Evolutionary conservation across 2,888 invertebrate species (phyloP).

Genomic region (Cacoxenus indagator): DNA sequence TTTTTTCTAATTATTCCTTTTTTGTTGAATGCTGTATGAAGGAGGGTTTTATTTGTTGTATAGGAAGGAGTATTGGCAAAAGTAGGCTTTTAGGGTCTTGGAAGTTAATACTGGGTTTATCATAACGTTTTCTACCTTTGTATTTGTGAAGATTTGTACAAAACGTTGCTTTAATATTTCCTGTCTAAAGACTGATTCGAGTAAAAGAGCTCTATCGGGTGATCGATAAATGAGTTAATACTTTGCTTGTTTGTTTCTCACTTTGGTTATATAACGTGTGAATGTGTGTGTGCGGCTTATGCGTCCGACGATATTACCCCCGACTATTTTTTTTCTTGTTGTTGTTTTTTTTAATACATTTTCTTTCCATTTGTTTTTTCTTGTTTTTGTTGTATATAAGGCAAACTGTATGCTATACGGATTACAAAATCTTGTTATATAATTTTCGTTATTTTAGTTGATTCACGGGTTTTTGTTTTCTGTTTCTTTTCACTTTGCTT

Average conservation of each 20-base stretch:
- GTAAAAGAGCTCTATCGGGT: neutral
- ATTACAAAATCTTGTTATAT: slow-evolving; percentile 45
- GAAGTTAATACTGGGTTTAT: neutral
- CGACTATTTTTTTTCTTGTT: slow-evolving; percentile 4
- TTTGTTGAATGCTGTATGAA: too few species aligned
- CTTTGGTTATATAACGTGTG: neutral
- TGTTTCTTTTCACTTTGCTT: neutral
- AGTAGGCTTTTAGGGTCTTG: neutral
- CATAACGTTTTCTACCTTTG: neutral
- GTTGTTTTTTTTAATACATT: neutral
- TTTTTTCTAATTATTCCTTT: neutral
- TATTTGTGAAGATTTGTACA: neutral
- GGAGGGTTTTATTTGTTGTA: too few species aligned
- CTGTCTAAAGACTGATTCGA: neutral
- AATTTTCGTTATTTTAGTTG: slow-evolving; percentile 16
- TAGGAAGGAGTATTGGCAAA: neutral
- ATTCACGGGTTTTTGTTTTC: neutral
- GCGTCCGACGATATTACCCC: neutral
- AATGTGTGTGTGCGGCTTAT: slow-evolving; percentile 5
- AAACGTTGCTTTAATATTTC: neutral
- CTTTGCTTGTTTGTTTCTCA: neutral
- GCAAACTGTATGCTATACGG: slow-evolving; percentile 53
- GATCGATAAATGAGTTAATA: neutral
- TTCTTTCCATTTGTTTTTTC: slow-evolving; percentile 25
- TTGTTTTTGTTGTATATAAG: slow-evolving; percentile 55